Conservation (phyloP, 2,797 vertebrate species). For the Dipus sagitta region DNA sequence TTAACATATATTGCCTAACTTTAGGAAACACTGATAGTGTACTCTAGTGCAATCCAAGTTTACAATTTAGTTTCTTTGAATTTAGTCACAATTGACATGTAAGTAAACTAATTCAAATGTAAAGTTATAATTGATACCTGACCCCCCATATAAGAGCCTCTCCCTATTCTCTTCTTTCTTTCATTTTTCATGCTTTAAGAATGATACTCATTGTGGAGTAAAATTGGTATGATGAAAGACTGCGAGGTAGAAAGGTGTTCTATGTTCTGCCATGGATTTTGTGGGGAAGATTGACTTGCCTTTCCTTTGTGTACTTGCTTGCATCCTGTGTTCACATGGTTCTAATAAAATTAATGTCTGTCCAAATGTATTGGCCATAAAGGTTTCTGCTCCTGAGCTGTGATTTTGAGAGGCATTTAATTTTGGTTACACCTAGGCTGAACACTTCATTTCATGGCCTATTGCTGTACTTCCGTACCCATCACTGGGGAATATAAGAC, state of each 20-base stretch:
- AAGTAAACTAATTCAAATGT: constrained; percentile 34
- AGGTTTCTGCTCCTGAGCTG: not conserved
- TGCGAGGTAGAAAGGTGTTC: not conserved
- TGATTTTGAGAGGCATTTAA: not conserved
- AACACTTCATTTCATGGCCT: not conserved
- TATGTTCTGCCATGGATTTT: not conserved
- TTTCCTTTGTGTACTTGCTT: not conserved
- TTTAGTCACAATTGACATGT: not conserved
- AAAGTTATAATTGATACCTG: not conserved
- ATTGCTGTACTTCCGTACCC: not conserved
- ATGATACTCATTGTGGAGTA: not conserved
- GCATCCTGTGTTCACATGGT: not conserved
- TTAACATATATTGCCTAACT: not conserved
- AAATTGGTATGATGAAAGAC: not conserved
- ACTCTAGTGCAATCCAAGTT: not conserved
- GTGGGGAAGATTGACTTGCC: not conserved
- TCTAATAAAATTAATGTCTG: not conserved
- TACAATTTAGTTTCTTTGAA: not conserved
- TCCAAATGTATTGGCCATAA: not conserved
- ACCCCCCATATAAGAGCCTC: not conserved
- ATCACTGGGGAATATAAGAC: not conserved
- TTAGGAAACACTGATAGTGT: not conserved
- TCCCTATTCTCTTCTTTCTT: not conserved
- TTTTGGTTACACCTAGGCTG: not conserved
- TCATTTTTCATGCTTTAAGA: not conserved